These are phyloP conservation scores for Deilephila porcellus DNA, from an alignment of 2,888 invertebrate genomes.

Conservation along the genomic window DNA sequence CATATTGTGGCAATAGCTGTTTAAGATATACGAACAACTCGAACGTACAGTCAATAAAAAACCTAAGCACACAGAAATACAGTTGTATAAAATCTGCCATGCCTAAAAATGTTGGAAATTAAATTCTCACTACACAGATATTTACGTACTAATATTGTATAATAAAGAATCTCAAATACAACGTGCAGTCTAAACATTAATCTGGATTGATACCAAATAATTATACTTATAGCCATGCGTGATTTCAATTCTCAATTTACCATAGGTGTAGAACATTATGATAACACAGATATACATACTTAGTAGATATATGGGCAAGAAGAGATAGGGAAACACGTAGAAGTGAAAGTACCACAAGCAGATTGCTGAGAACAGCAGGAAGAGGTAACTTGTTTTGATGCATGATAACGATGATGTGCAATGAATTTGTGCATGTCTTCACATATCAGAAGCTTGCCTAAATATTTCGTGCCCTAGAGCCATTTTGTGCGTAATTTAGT, in stretches of 20 bases:
- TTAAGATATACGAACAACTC: constrained; percentile 31
- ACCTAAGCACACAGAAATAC: constrained; percentile 55
- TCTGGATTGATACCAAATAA: constrained; percentile 70
- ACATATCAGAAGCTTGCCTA: constrained; percentile 63
- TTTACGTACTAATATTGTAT: constrained; percentile 65
- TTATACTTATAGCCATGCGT: constrained; percentile 79
- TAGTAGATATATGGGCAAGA: constrained; percentile 60
- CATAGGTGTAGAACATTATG: constrained; percentile 64
- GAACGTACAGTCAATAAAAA: constrained; percentile 34
- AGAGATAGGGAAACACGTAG: constrained; percentile 65
- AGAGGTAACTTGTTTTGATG: constrained; percentile 66
- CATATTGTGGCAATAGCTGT: constrained; percentile 40
- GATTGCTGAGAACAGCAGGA: constrained; percentile 57
- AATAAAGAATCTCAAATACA: constrained; percentile 70
- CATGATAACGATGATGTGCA: constrained; percentile 71
- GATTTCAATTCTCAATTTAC: constrained; percentile 61
- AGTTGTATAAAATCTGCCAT: constrained; percentile 63
- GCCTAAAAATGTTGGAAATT: constrained; percentile 69
- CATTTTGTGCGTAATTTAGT: constrained; percentile 72
- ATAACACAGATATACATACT: constrained; percentile 68
- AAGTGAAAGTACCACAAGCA: constrained; percentile 64
- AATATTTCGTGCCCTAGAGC: constrained; percentile 65
- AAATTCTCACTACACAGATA: constrained; percentile 72
- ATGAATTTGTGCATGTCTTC: constrained; percentile 66
- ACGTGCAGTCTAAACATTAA: constrained; percentile 83